Evolutionary conservation across 64 coral and sea anemone species (phyloP).

Genomic region (Stichodactyla mertensii): DNA sequence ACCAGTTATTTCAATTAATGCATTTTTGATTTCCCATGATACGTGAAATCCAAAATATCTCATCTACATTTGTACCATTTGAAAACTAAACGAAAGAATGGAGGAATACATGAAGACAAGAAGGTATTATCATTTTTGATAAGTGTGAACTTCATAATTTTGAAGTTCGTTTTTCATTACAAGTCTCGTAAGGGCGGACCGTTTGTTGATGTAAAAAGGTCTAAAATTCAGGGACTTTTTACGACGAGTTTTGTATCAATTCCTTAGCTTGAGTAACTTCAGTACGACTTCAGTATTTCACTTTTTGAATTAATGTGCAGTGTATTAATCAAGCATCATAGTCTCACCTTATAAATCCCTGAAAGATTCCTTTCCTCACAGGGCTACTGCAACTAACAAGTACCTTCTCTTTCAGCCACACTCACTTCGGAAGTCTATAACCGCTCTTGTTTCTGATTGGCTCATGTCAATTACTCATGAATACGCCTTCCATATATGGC

Average conservation of each 20-base stretch:
- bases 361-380: constrained; percentile 22
- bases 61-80: background rate
- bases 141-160: no score
- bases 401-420: background rate
- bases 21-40: background rate
- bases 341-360: constrained; percentile 7
- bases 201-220: background rate
- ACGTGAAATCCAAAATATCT: background rate
- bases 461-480: constrained; percentile 27
- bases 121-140: no score
- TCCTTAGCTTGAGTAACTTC: background rate
- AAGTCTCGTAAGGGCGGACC: background rate
- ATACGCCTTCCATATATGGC: constrained; percentile 9
- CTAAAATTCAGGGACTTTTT: background rate
- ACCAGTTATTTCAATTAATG: background rate
- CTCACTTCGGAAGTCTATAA: constrained; percentile 13
- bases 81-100: background rate
- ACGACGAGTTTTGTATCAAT: no score
- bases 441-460: constrained; percentile 15
- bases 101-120: background rate
- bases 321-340: background rate
- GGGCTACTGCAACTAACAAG: constrained; percentile 15
- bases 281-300: background rate
- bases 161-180: background rate
- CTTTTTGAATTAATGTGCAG: background rate